Conservation (phyloP, 2,797 vertebrate species). For the Eleutherodactylus coqui region DNA sequence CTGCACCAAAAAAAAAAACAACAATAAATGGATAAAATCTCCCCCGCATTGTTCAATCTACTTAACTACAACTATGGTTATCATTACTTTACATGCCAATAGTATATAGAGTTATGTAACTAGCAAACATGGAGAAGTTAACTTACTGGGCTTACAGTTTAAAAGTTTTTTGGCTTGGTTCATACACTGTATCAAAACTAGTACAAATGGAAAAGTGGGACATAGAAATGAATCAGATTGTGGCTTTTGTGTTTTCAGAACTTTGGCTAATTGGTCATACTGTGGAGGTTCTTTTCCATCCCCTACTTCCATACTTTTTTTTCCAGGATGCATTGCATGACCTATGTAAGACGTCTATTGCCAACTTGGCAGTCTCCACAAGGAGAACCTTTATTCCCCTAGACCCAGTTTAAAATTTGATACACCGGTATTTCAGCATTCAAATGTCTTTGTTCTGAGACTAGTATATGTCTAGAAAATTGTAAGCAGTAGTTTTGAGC, state of each 20-base stretch:
- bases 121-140: not conserved
- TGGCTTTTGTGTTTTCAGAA: not conserved
- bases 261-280: too few relatives aligned
- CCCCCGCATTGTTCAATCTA: constrained; percentile 61
- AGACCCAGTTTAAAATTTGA: too few relatives aligned
- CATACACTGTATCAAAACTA: not conserved
- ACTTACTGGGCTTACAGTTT: not conserved
- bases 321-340: too few relatives aligned
- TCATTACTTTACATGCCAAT: not conserved
- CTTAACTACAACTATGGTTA: constrained; percentile 51
- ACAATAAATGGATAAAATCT: constrained; percentile 13
- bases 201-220: not conserved
- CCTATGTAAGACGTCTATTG: too few relatives aligned
- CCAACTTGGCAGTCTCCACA: too few relatives aligned
- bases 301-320: too few relatives aligned
- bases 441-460: too few relatives aligned
- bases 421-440: too few relatives aligned
- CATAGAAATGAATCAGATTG: not conserved
- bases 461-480: too few relatives aligned
- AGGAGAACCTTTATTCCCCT: too few relatives aligned
- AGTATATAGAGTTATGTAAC: not conserved
- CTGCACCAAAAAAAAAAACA: constrained; percentile 28
- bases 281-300: too few relatives aligned
- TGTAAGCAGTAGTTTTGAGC: too few relatives aligned
- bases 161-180: not conserved